Percentiles rank a stretch among this genome's conserved stretches.
Evolutionary conservation across 2,888 invertebrate species (phyloP).

Genomic region (Euplexia lucipara): DNA sequence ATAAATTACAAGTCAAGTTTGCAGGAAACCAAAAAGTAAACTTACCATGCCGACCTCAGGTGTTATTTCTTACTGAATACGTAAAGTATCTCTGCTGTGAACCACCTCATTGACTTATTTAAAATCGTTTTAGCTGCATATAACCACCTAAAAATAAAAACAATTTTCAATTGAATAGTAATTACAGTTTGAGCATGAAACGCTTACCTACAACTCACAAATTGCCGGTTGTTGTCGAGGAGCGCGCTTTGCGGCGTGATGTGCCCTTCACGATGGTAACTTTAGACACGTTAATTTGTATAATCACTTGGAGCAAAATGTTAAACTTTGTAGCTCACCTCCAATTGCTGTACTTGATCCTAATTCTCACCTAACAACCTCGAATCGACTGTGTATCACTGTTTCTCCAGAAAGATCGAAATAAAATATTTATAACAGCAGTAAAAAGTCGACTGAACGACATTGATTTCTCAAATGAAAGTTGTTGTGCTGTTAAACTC

Average conservation of each 20-base stretch:
- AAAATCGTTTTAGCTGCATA: constrained; percentile 16
- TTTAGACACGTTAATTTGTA: constrained; percentile 82
- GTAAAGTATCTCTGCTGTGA: neutral
- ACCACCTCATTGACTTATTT: constrained; percentile 2
- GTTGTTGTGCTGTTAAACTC: constrained; percentile 70
- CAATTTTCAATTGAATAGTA: constrained; percentile 75
- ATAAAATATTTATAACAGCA: constrained; percentile 53
- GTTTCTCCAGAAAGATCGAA: constrained; percentile 50
- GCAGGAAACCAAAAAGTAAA: neutral
- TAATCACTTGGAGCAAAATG: constrained; percentile 72
- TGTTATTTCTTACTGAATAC: neutral
- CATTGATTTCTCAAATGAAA: constrained; percentile 76
- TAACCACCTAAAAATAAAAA: constrained; percentile 55
- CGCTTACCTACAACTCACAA: constrained; percentile 71
- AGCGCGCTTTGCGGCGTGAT: constrained; percentile 69
- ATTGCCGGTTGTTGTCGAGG: constrained; percentile 73
- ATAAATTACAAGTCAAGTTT: constrained; percentile 11
- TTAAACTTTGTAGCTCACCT: constrained; percentile 57
- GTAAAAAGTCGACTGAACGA: constrained; percentile 66
- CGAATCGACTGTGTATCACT: constrained; percentile 17
- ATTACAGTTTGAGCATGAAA: constrained; percentile 71
- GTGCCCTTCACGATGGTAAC: constrained; percentile 74
- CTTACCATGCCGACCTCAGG: neutral
- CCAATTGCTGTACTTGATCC: constrained; percentile 48
- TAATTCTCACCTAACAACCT: constrained; percentile 49